Evolutionary conservation across 1,140 invertebrate species (phyloP), one percentile per base, ranked within the genome.

Genomic region (Triops cancriformis): DNA sequence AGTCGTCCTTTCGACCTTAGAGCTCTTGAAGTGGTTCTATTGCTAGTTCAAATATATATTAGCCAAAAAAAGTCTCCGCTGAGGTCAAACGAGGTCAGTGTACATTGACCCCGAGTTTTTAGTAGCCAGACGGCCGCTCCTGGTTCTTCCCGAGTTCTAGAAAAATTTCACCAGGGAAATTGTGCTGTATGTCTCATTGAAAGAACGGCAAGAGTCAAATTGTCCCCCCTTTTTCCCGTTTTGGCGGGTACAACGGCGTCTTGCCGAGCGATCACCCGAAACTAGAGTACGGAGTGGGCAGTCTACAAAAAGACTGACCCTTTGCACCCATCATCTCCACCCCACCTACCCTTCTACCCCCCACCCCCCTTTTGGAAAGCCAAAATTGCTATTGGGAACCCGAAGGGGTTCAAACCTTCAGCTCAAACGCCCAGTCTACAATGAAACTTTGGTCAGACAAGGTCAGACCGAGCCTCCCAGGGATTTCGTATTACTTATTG

Each of bases 71-170:
- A 23, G 14, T 18, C 14, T 10, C 0, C 6, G 14, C 51, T 23
- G n/a, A 64, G 51, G 51, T 64, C 51, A 64, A 64, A 64, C 51
- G 51, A 64, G 51, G 51, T 64, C 51, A 64, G 51, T 64, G 51
- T 64, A 64, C 51, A 18, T 64, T 64, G 51, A 64, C 51, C 51
- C 23, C 23, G 31, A 64, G 51, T 64, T 64, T 7, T 23, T 64
- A 64, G 51, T 64, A 64, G 14, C 51, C 51, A 23, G 51, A 64
- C n/a, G 14, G 51, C 31, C 31, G 31, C 31, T 37, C 31, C 31
- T 37, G 31, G 31, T 37, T 37, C 31, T 37, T 37, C 2, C 31
- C 31, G 31, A 37, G 31, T 37, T 37, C 31, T 37, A 37, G 31
- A 37, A 37, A 37, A 37, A 37, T 37, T 37, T 37, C 2, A 37